A percentile compares a stretch with the other conserved stretches of the same genome.
These are phyloP conservation scores for Bombus consobrinus DNA, from an alignment of 1,140 invertebrate species.

Conservation along the genomic window DNA sequence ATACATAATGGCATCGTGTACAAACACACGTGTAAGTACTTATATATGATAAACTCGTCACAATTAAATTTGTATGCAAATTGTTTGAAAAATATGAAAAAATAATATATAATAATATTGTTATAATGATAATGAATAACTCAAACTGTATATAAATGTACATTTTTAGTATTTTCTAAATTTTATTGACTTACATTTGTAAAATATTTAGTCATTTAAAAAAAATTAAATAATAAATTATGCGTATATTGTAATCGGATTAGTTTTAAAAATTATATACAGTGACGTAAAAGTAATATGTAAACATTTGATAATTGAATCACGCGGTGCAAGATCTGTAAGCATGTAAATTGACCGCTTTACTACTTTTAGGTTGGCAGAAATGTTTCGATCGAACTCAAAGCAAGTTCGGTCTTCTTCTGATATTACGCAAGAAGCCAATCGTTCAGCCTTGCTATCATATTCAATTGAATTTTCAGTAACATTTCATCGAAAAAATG, in stretches of 20 bases:
- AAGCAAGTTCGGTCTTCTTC: conserved; percentile 9
- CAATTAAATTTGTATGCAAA: neutral
- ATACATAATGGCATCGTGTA: neutral
- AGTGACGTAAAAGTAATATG: neutral
- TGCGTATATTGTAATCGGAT: neutral
- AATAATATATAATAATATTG: neutral
- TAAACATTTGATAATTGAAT: conserved; percentile 3
- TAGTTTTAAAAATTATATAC: neutral
- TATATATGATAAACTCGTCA: neutral
- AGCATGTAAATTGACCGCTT: neutral
- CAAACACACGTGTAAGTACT: neutral
- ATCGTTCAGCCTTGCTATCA: neutral
- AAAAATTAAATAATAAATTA: neutral
- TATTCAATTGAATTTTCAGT: neutral
- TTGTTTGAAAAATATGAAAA: neutral
- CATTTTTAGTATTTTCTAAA: neutral
- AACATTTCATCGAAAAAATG: conserved; percentile 73
- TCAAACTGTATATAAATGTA: neutral
- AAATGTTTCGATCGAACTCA: neutral
- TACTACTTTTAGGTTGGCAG: neutral
- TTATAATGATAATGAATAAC: neutral
- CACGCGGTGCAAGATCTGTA: neutral
- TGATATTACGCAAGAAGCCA: conserved; percentile 65
- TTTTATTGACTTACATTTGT: neutral
- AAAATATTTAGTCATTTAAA: neutral